Percentiles rank a stretch among this genome's conserved stretches.
These are phyloP conservation scores for Tympanoctomys barrerae DNA, from an alignment of 2,797 vertebrate genomes.

Conservation along the genomic window DNA sequence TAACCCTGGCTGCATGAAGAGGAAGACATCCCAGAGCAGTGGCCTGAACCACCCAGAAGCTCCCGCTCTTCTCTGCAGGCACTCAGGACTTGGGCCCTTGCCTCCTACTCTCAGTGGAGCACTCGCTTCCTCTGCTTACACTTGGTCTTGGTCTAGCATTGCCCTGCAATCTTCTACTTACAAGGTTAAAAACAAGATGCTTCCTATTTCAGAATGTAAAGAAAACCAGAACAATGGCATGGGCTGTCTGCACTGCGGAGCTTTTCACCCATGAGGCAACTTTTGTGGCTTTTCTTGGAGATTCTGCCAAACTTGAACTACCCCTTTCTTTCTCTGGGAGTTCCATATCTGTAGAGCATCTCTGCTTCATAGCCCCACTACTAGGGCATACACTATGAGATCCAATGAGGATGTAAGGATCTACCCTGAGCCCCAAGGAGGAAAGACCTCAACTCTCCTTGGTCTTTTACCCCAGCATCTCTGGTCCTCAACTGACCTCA, in stretches of 20 bases:
- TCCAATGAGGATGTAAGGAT: neutral
- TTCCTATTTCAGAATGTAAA: neutral
- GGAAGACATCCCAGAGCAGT: neutral
- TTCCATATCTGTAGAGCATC: neutral
- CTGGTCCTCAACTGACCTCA: neutral
- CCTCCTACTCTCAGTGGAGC: neutral
- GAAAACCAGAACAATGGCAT: neutral
- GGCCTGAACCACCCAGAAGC: neutral
- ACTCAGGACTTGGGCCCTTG: neutral
- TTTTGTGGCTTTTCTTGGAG: neutral
- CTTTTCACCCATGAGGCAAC: neutral
- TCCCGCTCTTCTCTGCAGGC: neutral
- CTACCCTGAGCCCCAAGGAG: neutral
- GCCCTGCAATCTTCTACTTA: neutral
- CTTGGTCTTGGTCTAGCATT: neutral
- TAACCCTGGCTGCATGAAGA: neutral
- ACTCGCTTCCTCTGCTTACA: neutral
- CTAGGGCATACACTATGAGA: neutral
- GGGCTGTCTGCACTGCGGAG: neutral
- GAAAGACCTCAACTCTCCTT: neutral
- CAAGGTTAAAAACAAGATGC: conserved; percentile 9
- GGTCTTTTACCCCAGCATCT: neutral
- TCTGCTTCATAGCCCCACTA: neutral
- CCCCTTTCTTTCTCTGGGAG: neutral
- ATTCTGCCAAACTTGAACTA: neutral